phyloP scores from a whole-genome alignment of 2,113 vertebrate genomes.

The Aspiorhynchus laticeps region DNA sequence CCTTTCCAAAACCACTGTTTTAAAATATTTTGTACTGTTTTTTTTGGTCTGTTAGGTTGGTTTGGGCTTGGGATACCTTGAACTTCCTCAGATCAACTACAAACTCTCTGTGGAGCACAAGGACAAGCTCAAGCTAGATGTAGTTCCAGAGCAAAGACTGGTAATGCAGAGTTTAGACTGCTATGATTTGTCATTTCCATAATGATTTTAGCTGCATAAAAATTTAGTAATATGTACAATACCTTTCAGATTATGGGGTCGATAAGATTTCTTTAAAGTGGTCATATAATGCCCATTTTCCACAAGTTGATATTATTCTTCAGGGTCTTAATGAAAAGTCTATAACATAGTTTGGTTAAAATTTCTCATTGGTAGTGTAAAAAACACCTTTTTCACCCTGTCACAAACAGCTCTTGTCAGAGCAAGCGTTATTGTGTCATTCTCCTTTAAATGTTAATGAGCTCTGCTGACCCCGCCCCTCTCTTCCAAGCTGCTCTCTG shows the following conservation, averaged over 20 bases:
- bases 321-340: too few relatives aligned
- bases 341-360: too few relatives aligned
- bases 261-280: too few relatives aligned
- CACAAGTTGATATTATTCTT: too few relatives aligned
- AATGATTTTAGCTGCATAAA: not conserved
- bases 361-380: too few relatives aligned
- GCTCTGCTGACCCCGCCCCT: too few relatives aligned
- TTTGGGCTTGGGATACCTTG: constrained; percentile 93
- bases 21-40: constrained; percentile 9
- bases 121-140: constrained; percentile 88
- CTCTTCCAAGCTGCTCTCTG: too few relatives aligned
- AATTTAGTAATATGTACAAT: not conserved
- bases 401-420: too few relatives aligned
- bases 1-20: not conserved
- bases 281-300: too few relatives aligned
- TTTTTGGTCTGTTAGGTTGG: constrained; percentile 80
- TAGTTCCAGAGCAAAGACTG: constrained; percentile 89
- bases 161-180: constrained; percentile 66
- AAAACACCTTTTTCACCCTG: too few relatives aligned
- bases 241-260: not conserved
- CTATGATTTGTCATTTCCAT: not conserved
- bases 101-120: constrained; percentile 95
- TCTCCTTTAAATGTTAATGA: too few relatives aligned
- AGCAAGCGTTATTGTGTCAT: too few relatives aligned
- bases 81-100: constrained; percentile 98